Base-by-base conservation (phyloP, 2,888 invertebrate genomes). In the Chymomyza fuscimana region DNA sequence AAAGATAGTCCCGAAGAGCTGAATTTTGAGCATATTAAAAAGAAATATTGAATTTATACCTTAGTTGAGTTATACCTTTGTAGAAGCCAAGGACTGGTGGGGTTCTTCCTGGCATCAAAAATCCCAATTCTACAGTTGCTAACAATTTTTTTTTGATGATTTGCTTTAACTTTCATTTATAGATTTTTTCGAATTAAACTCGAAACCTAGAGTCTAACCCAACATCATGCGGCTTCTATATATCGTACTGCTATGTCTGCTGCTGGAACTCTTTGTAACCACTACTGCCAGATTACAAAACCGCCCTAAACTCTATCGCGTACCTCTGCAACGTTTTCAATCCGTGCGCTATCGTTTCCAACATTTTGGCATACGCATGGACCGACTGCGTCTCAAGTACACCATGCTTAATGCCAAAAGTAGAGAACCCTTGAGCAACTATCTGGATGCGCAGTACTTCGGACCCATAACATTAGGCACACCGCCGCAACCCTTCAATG, bases 401-500 rank as follows among this genome's bases (percentile, higher is more conserved):
- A 90, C 91, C 0, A 93, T 93, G 1, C 94, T 94, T 0, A 92
- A 93, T 3, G 95, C 96, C 4, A 64, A 29, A 5, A 72, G 46
- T 6, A 19, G 5, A 0, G 97, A 97, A 90, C 96, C 97, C 0
- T 93, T 98, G 46, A 96, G 96, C 56, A 98, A 98, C 92, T 98
- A 98, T 90, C 93, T 98, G 77, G 98, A 98, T 93, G 97, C 98
- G 54, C 98, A 99, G 92, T 99, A 99, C 93, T 98, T 96, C 93
- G 99, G 98, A 22, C 95, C 95, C 2, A 98, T 99, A 82, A 93
- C 94, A 0, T 96, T 99, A 91, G 99, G 99, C 72, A 95, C 94
- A 51, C 99, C 99, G 32, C 95, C 97, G 69, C 99, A 99, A 93
- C 93, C 92, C 1, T 99, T 99, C 92, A 95, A 95, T 88, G 98